Evolutionary conservation across 2,797 vertebrate genomes (phyloP).

Genomic region (Microctenopoma steveboyesi): DNA sequence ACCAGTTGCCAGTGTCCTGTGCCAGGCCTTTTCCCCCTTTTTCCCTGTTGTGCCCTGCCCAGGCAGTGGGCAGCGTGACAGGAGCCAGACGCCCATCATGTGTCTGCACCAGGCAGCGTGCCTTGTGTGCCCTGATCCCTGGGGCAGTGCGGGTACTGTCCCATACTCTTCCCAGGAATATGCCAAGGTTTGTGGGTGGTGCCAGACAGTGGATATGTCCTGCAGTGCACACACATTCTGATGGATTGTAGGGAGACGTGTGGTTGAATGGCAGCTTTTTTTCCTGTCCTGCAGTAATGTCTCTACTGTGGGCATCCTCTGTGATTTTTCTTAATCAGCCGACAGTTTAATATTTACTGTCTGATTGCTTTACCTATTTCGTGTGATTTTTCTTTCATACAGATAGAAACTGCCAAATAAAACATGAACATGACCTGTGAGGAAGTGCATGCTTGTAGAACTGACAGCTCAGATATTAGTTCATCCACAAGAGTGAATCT

Average conservation of each 20-base stretch:
- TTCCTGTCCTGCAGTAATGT: constrained; percentile 36
- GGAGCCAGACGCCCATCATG: constrained; percentile 81
- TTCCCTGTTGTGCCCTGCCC: constrained; percentile 51
- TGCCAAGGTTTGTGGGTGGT: constrained; percentile 54
- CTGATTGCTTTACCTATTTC: not conserved
- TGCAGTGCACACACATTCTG: constrained; percentile 12
- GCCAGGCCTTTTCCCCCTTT: constrained; percentile 63
- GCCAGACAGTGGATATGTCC: constrained; percentile 53
- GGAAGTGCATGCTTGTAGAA: not conserved
- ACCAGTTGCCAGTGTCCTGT: constrained; percentile 74
- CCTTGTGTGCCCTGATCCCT: constrained; percentile 73
- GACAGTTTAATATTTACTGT: constrained; percentile 1
- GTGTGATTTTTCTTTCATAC: not conserved
- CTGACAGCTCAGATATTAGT: constrained; percentile 22
- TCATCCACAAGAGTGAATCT: constrained; percentile 27
- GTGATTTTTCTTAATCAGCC: constrained; percentile 10
- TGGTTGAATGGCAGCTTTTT: constrained; percentile 39
- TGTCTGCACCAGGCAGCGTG: constrained; percentile 75
- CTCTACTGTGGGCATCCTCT: constrained; percentile 15
- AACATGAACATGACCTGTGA: not conserved
- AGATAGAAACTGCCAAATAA: constrained; percentile 16
- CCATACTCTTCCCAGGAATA: constrained; percentile 50
- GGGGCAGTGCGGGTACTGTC: constrained; percentile 63
- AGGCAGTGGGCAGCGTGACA: constrained; percentile 78
- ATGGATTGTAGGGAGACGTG: constrained; percentile 46